Percentiles rank a stretch among this genome's conserved stretches.
phyloP scores from a whole-genome alignment of 2,113 vertebrate species.

The Argyrosomus japonicus region DNA sequence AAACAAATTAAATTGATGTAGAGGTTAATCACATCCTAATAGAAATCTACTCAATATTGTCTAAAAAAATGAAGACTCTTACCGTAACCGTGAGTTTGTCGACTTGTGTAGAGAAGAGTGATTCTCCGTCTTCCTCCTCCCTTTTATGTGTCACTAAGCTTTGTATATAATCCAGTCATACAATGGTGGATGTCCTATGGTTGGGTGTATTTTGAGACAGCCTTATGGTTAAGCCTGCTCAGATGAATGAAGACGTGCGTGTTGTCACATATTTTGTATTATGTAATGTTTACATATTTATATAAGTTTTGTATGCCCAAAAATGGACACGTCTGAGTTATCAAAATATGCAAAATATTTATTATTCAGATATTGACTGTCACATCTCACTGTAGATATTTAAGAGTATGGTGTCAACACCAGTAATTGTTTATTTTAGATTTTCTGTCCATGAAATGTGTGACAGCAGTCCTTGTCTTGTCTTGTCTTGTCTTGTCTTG shows the following conservation, averaged over 20 bases:
- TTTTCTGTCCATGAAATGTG: too few relatives aligned
- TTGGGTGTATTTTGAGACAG: conserved; percentile 6
- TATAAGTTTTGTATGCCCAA: background rate
- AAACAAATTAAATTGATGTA: too few relatives aligned
- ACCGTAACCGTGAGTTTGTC: background rate
- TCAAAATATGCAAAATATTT: too few relatives aligned
- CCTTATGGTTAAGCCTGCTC: conserved; percentile 8
- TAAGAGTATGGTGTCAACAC: too few relatives aligned
- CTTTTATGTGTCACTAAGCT: background rate
- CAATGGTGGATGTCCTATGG: background rate
- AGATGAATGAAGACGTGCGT: background rate
- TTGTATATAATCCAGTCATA: background rate
- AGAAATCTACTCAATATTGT: too few relatives aligned
- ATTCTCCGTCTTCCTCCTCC: background rate
- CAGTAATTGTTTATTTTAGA: too few relatives aligned
- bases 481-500: too few relatives aligned
- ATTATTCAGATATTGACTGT: too few relatives aligned
- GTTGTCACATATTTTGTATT: conserved; percentile 1
- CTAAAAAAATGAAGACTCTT: background rate
- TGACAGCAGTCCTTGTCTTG: too few relatives aligned
- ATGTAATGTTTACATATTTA: background rate
- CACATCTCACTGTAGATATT: too few relatives aligned
- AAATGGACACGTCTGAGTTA: too few relatives aligned
- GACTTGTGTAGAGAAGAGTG: background rate
- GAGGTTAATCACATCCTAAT: background rate